Base-by-base conservation (phyloP, 2,797 vertebrate species). In the Arremon aurantiirostris region DNA sequence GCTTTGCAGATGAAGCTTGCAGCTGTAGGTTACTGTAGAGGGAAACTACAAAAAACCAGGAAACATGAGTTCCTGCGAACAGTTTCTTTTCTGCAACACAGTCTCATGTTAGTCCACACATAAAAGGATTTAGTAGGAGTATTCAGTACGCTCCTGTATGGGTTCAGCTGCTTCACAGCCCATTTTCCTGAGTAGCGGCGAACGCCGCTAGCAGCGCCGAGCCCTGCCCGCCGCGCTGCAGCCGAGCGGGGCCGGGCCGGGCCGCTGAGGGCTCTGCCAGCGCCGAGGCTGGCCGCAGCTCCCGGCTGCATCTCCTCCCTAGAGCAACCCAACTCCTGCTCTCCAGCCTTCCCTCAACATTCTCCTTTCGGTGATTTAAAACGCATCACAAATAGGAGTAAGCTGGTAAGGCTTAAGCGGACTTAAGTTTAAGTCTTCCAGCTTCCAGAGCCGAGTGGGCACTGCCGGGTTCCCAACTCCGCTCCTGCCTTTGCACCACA, bases 231-330 rank as follows among this genome's bases (percentile, higher is more conserved):
- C 42, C 10, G 1, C 0, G 9, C 11, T 16, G 9, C 21, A 16
- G 52, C 32, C 14, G 1, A 0, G 10, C 0, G 5, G 10, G 39
- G 49, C 27, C 14, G 1, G 0, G 9, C 0, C 5, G 22, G 11
- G 16, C 39, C 6, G 28, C 18, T 55, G 32, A 55, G 53, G 21
- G 14, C 21, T 14, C 53, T 41, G 15, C 39, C n/a, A 16, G 55
- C 55, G 9, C n/a, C 1, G 15, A 17, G 56, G 9, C 0, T 14
- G 32, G 6, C 22, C 8, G 0, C 56, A 18, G 26, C 41, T 7
- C 7, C 28, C 3, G 0, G 12, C 8, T 1, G 4, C 13, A 1
- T 7, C 13, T 14, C 6, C 37, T 27, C 14, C 6, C 6, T 0
- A 5, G 3, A 6, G 7, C 17, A 39, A 3, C 42, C 30, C 6